Base-by-base conservation (phyloP, 2,113 vertebrate species). In the Ellobius talpinus region DNA sequence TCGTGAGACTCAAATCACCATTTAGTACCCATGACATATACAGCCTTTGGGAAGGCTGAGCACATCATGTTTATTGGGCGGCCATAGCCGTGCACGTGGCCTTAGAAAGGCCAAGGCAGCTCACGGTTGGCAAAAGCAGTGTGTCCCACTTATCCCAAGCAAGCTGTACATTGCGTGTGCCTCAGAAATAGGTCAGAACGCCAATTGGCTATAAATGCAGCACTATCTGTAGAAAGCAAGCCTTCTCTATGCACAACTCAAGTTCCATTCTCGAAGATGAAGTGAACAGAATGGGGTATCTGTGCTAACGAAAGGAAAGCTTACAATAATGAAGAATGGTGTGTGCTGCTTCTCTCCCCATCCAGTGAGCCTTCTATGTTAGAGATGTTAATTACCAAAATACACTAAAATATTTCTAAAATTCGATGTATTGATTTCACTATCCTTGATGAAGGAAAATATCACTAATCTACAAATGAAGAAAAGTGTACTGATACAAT, bases 351-450 rank as follows among this genome's bases (percentile, higher is more conserved):
- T 95, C 70, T 36, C 13, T 39, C 36, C 47, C 21, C 52, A 85
- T 16, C 52, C 31, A 86, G 9, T 45, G 13, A 72, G 65, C 19
- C 45, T 89, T 96, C 79, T 76, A 45, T 14, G 52, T 93, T 79
- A 55, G 29, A 97, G 89, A 91, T 77, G 42, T 29, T 52, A 65
- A 91, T 81, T 17, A 65, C 61, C 36, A 89, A 89, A 70, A 91
- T 85, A 72, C 72, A 90, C 31, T 94, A 52, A 87, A 58, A 23
- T 66, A 87, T 63, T 93, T 94, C 65, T 96, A 93, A 91, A 91
- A 72, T 87, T 24, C 0, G 87, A 8, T 17, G 70, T 52, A 86
- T 42, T 86, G 45, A 92, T 74, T 73, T 94, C 11, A 81, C 5
- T 72, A 78, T 85, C 58, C 39, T 88, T 91, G 79, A 58, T 79